These are phyloP conservation scores for Ceryle rudis DNA, from an alignment of 2,797 vertebrate species.

Conservation along the genomic window DNA sequence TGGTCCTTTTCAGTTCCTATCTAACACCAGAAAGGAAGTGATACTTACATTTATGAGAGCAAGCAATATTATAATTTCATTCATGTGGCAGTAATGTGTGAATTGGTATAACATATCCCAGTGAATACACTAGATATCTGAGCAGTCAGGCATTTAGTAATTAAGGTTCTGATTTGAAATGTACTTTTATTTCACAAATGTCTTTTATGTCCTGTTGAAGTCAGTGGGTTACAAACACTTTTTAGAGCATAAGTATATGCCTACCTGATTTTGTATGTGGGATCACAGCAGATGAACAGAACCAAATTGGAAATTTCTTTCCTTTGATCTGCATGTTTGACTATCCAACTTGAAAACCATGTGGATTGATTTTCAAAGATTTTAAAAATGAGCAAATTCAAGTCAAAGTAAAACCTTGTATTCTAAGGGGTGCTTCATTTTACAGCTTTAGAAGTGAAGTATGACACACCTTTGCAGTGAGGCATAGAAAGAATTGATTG, in stretches of 20 bases:
- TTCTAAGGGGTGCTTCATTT: not conserved
- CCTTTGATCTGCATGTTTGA: not conserved
- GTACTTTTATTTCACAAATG: not conserved
- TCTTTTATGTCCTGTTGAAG: not conserved
- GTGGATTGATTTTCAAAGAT: not conserved
- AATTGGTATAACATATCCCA: not conserved
- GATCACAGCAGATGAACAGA: not conserved
- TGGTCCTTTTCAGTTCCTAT: not conserved
- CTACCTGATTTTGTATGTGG: not conserved
- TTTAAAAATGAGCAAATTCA: not conserved
- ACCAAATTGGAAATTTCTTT: not conserved
- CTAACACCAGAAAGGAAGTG: not conserved
- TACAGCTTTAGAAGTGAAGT: not conserved
- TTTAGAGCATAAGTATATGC: accelerated
- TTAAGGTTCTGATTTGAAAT: not conserved
- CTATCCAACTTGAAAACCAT: not conserved
- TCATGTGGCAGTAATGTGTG: not conserved
- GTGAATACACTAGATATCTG: not conserved
- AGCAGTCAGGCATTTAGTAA: not conserved
- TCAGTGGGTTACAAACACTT: not conserved
- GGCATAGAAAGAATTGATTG: not conserved
- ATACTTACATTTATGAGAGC: not conserved
- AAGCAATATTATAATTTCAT: not conserved
- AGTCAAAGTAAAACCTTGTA: not conserved
- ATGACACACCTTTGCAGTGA: not conserved